These are phyloP conservation scores for Yponomeuta cagnagella DNA, from an alignment of 2,888 invertebrate genomes.

Conservation along the genomic window DNA sequence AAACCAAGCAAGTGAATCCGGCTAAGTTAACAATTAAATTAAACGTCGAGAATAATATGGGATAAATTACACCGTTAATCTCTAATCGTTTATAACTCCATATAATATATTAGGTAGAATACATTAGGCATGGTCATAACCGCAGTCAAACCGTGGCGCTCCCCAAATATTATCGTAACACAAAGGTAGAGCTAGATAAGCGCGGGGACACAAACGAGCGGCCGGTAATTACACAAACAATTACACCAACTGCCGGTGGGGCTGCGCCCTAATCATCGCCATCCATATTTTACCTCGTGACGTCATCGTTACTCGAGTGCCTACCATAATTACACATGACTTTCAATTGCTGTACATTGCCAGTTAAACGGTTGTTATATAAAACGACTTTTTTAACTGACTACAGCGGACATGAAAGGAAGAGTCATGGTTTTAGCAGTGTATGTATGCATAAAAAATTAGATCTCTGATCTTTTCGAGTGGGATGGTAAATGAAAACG, in stretches of 20 bases:
- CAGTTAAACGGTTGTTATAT: neutral
- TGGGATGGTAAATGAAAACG: no score
- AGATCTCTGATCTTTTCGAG: no score
- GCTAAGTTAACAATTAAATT: no score
- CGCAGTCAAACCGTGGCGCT: neutral
- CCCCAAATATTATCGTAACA: slow-evolving; percentile 4
- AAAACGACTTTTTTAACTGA: neutral
- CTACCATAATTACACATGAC: neutral
- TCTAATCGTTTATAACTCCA: no score
- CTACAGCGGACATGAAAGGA: no score
- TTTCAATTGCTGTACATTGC: neutral
- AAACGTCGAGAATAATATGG: no score
- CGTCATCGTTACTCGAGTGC: slow-evolving; percentile 9
- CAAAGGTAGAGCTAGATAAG: slow-evolving; percentile 3
- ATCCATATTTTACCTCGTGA: slow-evolving; percentile 15
- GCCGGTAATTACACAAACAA: slow-evolving; percentile 16
- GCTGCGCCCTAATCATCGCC: slow-evolving; percentile 13
- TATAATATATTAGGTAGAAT: neutral
- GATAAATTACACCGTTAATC: no score
- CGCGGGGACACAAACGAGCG: slow-evolving; percentile 11
- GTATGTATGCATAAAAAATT: no score
- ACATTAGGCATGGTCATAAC: neutral
- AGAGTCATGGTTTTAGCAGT: no score
- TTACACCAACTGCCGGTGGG: slow-evolving; percentile 10
- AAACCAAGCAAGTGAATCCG: no score